phyloP scores from a whole-genome alignment of 2,113 vertebrate species.

The Eulemur rufifrons region DNA sequence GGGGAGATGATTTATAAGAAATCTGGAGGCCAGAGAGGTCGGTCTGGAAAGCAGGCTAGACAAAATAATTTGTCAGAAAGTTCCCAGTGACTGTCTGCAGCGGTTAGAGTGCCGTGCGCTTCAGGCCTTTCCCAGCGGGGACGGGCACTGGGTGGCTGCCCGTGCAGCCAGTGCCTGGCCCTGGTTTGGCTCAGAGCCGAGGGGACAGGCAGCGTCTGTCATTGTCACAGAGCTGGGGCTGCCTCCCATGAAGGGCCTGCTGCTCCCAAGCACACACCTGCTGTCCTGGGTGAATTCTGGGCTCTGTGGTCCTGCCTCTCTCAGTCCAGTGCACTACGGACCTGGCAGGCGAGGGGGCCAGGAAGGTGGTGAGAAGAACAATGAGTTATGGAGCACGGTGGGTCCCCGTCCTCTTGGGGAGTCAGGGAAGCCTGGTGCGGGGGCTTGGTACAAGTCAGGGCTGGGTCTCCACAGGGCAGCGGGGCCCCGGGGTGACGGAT shows the following conservation, averaged over 20 bases:
- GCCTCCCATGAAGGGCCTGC: fast-evolving
- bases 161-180: neutral
- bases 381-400: fast-evolving
- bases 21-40: neutral
- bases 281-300: neutral
- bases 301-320: fast-evolving
- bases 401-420: neutral
- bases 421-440: neutral
- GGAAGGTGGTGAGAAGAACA: fast-evolving
- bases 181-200: neutral
- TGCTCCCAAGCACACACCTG: neutral
- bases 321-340: fast-evolving
- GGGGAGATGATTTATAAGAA: neutral
- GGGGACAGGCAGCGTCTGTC: neutral
- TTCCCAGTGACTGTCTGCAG: neutral
- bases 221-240: neutral
- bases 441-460: no score
- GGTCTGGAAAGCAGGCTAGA: neutral
- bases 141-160: neutral
- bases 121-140: neutral
- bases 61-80: conserved; percentile 29
- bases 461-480: fast-evolving
- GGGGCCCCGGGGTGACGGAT: fast-evolving
- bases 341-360: neutral
- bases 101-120: fast-evolving